Evolutionary conservation across 2,113 vertebrate species (phyloP).

Genomic region (Macquaria australasica): DNA sequence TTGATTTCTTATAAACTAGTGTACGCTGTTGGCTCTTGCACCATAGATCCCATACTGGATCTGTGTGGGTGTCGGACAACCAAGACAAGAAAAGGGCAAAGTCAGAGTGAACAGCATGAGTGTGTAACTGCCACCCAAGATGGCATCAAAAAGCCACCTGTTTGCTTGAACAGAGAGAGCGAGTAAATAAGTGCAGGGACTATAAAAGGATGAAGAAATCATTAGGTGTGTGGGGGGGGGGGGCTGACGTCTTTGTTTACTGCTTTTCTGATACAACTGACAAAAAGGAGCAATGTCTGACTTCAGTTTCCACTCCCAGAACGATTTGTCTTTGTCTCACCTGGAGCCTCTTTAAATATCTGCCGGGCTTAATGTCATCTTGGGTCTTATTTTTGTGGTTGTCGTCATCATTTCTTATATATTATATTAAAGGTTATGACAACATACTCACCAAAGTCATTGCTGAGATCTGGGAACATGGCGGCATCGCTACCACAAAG

Average conservation of each 20-base stretch:
- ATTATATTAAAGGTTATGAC: background rate
- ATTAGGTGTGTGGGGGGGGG: background rate
- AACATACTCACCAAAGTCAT: background rate
- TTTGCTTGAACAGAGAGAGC: background rate
- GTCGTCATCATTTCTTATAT: background rate
- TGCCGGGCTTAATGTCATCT: background rate
- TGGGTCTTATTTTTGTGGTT: background rate
- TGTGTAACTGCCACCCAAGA: constrained; percentile 7
- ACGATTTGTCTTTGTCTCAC: constrained; percentile 5
- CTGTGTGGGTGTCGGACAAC: constrained; percentile 13
- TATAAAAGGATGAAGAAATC: constrained; percentile 8
- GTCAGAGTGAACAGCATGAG: constrained; percentile 24
- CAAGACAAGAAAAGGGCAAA: constrained; percentile 2
- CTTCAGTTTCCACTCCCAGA: background rate
- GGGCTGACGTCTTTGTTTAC: constrained; percentile 4
- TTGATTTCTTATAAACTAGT: constrained; percentile 33
- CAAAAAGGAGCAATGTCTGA: constrained; percentile 18
- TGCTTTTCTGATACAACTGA: background rate
- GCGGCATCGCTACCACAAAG: background rate
- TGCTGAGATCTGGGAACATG: background rate
- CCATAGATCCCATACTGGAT: constrained; percentile 13
- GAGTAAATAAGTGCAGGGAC: background rate
- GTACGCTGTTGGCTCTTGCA: background rate
- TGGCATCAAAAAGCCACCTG: constrained; percentile 32
- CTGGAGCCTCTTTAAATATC: constrained; percentile 3